Evolutionary conservation across 2,797 vertebrate genomes (phyloP).

Genomic region (Erethizon dorsatum): DNA sequence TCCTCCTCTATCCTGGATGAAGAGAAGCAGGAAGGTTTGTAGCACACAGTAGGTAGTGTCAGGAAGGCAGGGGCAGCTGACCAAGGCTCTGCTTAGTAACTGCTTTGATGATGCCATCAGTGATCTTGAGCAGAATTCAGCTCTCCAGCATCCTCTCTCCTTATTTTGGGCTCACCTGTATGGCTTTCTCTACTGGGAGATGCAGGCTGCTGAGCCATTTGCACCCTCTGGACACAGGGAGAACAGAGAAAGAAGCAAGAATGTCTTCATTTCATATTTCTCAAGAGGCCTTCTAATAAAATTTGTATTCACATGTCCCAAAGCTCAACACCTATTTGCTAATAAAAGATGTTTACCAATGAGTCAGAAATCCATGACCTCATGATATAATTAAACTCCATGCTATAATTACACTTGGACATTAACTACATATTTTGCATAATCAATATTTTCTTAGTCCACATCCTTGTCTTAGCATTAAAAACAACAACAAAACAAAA

Average conservation of each 20-base stretch:
- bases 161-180: neutral
- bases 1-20: neutral
- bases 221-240: neutral
- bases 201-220: neutral
- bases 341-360: conserved; percentile 63
- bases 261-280: conserved; percentile 27
- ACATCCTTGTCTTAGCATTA: neutral
- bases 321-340: conserved; percentile 45
- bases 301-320: conserved; percentile 21
- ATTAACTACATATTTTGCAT: conserved; percentile 54
- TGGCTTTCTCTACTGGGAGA: neutral
- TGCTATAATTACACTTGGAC: conserved; percentile 64
- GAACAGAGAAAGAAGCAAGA: neutral
- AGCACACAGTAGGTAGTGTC: neutral
- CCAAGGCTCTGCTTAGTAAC: neutral
- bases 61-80: neutral
- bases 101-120: neutral
- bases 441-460: conserved; percentile 40
- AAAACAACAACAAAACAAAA: neutral
- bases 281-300: neutral
- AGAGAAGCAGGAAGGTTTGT: neutral
- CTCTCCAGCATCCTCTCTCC: neutral
- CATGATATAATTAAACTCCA: conserved; percentile 39
- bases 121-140: neutral
- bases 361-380: conserved; percentile 67